Percentiles rank a stretch among this genome's conserved stretches.
These are phyloP conservation scores for Lobophora halterata DNA, from an alignment of 2,888 invertebrate genomes.

Conservation along the genomic window DNA sequence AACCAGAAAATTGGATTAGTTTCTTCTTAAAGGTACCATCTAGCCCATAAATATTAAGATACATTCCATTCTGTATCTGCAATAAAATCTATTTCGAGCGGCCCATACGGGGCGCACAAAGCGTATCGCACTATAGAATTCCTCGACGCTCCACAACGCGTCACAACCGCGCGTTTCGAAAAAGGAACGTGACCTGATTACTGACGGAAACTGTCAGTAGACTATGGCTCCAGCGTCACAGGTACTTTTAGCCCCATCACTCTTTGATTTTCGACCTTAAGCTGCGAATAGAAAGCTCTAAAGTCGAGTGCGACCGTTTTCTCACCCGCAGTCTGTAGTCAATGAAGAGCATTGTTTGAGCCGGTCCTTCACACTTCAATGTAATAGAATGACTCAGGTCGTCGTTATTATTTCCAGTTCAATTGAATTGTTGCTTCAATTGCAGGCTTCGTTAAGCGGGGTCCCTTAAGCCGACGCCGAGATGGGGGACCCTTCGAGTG, in stretches of 20 bases:
- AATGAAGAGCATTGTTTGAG: conserved; percentile 59
- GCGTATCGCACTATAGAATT: conserved; percentile 38
- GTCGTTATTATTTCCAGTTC: conserved; percentile 52
- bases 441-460: conserved; percentile 43
- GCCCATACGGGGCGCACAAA: conserved; percentile 34
- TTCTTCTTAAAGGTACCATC: conserved; percentile 15
- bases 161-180: conserved; percentile 63
- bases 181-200: conserved; percentile 79
- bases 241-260: conserved; percentile 36
- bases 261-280: conserved; percentile 44
- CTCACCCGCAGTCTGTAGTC: conserved; percentile 42
- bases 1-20: conserved; percentile 34
- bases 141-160: conserved; percentile 35
- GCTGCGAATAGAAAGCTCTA: conserved; percentile 32
- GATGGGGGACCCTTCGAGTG: conserved; percentile 20
- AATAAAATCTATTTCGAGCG: conserved; percentile 50
- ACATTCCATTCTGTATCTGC: conserved; percentile 30
- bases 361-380: conserved; percentile 51
- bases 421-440: conserved; percentile 51
- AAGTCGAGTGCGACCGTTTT: conserved; percentile 36
- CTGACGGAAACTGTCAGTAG: conserved; percentile 73
- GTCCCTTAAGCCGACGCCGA: conserved; percentile 30
- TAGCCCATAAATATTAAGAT: conserved; percentile 17
- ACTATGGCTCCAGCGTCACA: conserved; percentile 59
- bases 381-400: conserved; percentile 49